Conservation (phyloP, 2,797 vertebrate genomes). For the Enteromius afrohamiltoni region DNA sequence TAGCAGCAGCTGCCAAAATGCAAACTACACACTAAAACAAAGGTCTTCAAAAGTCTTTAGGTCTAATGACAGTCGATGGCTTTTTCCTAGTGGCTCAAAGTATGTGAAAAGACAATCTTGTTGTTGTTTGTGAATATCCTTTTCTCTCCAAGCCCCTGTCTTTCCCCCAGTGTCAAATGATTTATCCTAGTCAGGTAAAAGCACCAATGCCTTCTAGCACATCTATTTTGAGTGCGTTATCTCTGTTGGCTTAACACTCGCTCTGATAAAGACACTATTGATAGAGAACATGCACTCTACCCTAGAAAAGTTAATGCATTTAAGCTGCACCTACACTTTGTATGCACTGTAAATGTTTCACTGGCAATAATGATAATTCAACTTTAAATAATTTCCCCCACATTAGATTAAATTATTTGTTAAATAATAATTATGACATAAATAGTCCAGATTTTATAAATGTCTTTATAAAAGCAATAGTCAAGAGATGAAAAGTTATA, state of each 20-base stretch:
- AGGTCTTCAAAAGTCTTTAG: slow-evolving; percentile 16
- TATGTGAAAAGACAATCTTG: neutral
- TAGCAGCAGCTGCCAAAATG: slow-evolving; percentile 43
- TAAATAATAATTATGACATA: neutral
- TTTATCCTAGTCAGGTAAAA: slow-evolving; percentile 72
- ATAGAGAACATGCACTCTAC: slow-evolving; percentile 38
- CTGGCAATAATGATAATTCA: neutral
- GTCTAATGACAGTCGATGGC: neutral
- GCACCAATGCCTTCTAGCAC: slow-evolving; percentile 62
- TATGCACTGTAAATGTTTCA: neutral
- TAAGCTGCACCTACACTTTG: neutral
- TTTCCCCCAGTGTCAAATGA: slow-evolving; percentile 66
- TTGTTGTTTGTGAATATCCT: slow-evolving; percentile 25
- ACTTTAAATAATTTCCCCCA: neutral
- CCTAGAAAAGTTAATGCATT: slow-evolving; percentile 4
- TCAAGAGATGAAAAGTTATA: neutral
- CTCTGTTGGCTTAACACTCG: slow-evolving; percentile 52
- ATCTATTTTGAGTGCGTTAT: slow-evolving; percentile 76
- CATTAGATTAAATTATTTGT: neutral
- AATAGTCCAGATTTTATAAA: neutral
- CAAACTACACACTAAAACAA: slow-evolving; percentile 10
- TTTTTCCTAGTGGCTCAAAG: neutral
- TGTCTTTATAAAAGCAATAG: neutral
- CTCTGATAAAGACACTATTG: slow-evolving; percentile 49
- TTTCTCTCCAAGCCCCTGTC: slow-evolving; percentile 48